These are phyloP conservation scores for Rhopilema esculentum DNA, from an alignment of 30 jellyfish, hydroid and myxozoan genomes.

Conservation along the genomic window DNA sequence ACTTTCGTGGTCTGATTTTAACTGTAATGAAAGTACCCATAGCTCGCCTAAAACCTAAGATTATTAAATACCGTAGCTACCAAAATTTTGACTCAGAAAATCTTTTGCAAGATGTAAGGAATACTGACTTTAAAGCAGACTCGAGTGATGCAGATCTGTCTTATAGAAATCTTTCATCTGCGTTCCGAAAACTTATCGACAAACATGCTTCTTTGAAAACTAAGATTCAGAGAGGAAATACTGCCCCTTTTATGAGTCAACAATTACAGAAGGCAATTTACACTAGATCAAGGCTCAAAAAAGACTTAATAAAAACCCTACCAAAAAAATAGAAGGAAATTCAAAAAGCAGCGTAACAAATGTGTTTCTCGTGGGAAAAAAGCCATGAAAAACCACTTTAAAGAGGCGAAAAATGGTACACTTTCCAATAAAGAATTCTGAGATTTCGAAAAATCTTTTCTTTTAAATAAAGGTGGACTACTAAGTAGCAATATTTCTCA, in stretches of 20 bases:
- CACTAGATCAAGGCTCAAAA: too few species aligned
- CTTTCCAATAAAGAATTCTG: constrained; percentile 45
- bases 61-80: constrained; percentile 26
- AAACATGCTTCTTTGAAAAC: constrained; percentile 28
- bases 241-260: too few species aligned
- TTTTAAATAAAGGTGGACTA: background rate
- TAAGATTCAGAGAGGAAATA: constrained; percentile 28
- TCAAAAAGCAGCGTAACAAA: constrained; percentile 43
- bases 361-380: constrained; percentile 42
- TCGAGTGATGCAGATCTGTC: constrained; percentile 7
- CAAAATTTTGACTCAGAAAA: constrained; percentile 14
- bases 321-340: constrained; percentile 27
- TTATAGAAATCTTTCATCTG: constrained; percentile 31
- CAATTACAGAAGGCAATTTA: too few species aligned
- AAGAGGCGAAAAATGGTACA: constrained; percentile 33
- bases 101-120: constrained; percentile 41
- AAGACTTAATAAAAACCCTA: constrained; percentile 20
- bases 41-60: constrained; percentile 55
- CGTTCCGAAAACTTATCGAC: constrained; percentile 22
- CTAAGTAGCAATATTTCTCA: constrained; percentile 50
- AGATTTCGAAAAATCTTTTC: constrained; percentile 20
- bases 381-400: constrained; percentile 55
- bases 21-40: constrained; percentile 43
- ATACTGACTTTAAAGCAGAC: constrained; percentile 40
- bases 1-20: constrained; percentile 35